Evolutionary conservation across 2,888 invertebrate species (phyloP), one percentile per base, ranked within the genome.

Genomic region (Eumerus sabulonum): DNA sequence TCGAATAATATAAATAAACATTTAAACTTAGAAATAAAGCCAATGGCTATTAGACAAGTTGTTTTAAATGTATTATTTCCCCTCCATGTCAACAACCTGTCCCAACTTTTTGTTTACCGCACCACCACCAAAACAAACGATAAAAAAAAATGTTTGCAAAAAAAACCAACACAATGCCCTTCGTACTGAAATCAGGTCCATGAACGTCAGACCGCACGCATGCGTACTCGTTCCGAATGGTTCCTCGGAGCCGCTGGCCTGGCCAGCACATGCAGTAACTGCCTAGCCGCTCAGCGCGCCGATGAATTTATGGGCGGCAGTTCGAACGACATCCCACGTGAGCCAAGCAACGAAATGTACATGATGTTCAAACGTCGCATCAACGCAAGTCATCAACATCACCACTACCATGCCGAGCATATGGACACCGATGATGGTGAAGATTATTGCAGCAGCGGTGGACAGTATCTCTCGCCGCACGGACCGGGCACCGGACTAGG

Each of bases 211-310:
- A 95, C 98, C 83, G 96, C 96, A 88, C 93, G 98, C 85, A 97
- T 99, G 96, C 93, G 96, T 88, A 97, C 98, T 83, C 93, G 98
- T 84, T 98, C 98, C 76, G 98, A 98, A 91, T 99, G 98, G 98
- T 98, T 98, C 91, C 92, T 96, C 89, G 87, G 87, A 81, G 87
- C 87, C 53, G 84, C 86, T 67, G 88, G 87, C 48, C 83, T 85
- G 84, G 84, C 84, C 81, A 85, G 86, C 47, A 85, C 87, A 48
- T 87, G 88, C 83, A 86, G 87, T 84, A 85, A 85, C 82, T 87
- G 86, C 79, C 63, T 87, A 54, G 85, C 84, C 54, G 85, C 85
- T 60, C 74, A 79, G 48, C 62, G 73, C 38, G 70, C 85, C 67
- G 84, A 85, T 35, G 73, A 85, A 77, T 83, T 86, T 35, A 85